phyloP scores from a whole-genome alignment of 2,888 invertebrate genomes.

The Thera obeliscata region DNA sequence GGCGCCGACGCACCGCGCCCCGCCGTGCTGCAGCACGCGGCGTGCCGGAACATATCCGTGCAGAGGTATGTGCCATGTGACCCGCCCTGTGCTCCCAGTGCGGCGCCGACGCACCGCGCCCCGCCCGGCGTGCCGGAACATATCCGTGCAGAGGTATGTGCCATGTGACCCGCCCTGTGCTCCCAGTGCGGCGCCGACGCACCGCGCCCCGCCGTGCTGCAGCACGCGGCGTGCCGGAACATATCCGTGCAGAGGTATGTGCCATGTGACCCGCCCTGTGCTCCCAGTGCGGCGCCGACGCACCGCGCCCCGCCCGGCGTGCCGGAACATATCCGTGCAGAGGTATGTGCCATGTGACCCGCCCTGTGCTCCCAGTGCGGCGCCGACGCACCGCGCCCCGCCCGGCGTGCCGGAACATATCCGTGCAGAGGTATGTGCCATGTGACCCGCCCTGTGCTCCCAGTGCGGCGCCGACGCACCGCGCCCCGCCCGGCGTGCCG shows the following conservation, averaged over 20 bases:
- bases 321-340: too few species aligned
- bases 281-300: slow-evolving; percentile 71
- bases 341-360: slow-evolving; percentile 74
- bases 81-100: slow-evolving; percentile 1
- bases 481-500: slow-evolving; percentile 56
- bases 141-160: too few species aligned
- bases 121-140: slow-evolving; percentile 56
- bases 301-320: slow-evolving; percentile 81
- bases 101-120: slow-evolving; percentile 85
- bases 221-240: slow-evolving; percentile 92
- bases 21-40: slow-evolving; percentile 85
- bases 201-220: slow-evolving; percentile 82
- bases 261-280: background rate
- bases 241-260: slow-evolving; percentile 91
- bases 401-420: slow-evolving; percentile 94
- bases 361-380: slow-evolving; percentile 98
- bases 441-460: background rate
- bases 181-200: slow-evolving; percentile 97
- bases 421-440: slow-evolving; percentile 88
- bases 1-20: slow-evolving; percentile 93
- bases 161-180: slow-evolving; percentile 92
- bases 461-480: slow-evolving; percentile 85
- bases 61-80: slow-evolving; percentile 81
- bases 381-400: slow-evolving; percentile 89
- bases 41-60: slow-evolving; percentile 96